phyloP scores from a whole-genome alignment of 2,113 vertebrate species.

The Taxidea taxus region DNA sequence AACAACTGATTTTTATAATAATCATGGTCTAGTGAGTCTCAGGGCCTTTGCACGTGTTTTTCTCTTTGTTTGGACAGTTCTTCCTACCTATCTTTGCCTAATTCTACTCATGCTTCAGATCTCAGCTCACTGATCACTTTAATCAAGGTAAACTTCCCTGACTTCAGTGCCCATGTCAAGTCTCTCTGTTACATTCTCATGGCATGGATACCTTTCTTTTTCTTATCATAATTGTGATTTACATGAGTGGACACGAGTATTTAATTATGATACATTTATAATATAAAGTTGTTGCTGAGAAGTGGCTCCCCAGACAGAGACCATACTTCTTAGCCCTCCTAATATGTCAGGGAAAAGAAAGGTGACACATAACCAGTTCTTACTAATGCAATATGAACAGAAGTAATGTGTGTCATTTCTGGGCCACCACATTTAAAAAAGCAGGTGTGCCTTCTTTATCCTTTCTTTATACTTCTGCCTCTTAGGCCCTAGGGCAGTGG shows the following conservation, averaged over 20 bases:
- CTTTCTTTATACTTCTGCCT: background rate
- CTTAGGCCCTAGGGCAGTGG: background rate
- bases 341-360: background rate
- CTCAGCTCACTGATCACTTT: background rate
- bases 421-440: background rate
- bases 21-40: background rate
- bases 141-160: background rate
- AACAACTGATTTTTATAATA: background rate
- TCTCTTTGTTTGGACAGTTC: background rate
- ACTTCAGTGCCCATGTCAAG: background rate
- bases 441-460: background rate
- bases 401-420: background rate
- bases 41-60: background rate
- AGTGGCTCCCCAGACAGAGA: background rate
- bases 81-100: background rate
- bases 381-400: background rate
- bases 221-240: constrained; percentile 19
- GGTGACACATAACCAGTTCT: background rate
- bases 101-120: background rate
- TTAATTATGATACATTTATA: background rate
- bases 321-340: background rate
- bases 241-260: background rate
- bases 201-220: background rate
- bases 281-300: background rate
- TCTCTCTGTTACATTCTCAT: background rate